A percentile compares a stretch with the other conserved stretches of the same genome.
Conservation (phyloP, 1,140 invertebrate genomes). For the Polypedilum pembai region DNA sequence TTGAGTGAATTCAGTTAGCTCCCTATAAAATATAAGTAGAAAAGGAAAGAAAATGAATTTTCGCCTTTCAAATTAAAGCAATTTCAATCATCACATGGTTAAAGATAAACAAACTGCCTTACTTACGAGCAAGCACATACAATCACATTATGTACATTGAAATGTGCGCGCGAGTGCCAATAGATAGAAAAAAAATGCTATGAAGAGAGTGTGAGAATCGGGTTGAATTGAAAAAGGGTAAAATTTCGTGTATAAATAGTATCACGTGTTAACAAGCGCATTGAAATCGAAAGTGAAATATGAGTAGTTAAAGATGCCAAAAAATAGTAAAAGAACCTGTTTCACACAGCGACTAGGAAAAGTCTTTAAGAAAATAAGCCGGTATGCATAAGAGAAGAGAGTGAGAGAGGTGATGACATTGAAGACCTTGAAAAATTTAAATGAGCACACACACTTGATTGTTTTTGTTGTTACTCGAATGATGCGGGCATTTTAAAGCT, state of each 20-base stretch:
- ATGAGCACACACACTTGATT: not conserved
- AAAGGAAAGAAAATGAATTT: too few species aligned
- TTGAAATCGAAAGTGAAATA: constrained; percentile 26
- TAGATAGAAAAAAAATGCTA: not conserved
- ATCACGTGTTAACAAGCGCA: constrained; percentile 25
- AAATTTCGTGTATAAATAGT: not conserved
- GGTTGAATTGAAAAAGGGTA: not conserved
- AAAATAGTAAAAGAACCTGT: not conserved
- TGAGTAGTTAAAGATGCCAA: constrained; percentile 11
- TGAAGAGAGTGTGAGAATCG: not conserved
- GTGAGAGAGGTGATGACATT: not conserved
- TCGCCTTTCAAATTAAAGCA: constrained; percentile 1
- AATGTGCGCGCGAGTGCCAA: constrained; percentile 9
- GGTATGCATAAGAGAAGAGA: not conserved
- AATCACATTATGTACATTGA: too few species aligned
- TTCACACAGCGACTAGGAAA: not conserved
- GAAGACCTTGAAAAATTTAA: constrained; percentile 9
- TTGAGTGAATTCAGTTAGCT: not conserved
- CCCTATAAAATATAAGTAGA: not conserved
- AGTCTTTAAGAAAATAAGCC: not conserved
- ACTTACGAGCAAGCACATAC: too few species aligned
- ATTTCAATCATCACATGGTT: not conserved
- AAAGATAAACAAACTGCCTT: not conserved
- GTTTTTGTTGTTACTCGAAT: not conserved
- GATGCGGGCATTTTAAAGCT: not conserved